Conservation (phyloP, 2,113 vertebrate species). For the Ornithorhynchus anatinus region DNA sequence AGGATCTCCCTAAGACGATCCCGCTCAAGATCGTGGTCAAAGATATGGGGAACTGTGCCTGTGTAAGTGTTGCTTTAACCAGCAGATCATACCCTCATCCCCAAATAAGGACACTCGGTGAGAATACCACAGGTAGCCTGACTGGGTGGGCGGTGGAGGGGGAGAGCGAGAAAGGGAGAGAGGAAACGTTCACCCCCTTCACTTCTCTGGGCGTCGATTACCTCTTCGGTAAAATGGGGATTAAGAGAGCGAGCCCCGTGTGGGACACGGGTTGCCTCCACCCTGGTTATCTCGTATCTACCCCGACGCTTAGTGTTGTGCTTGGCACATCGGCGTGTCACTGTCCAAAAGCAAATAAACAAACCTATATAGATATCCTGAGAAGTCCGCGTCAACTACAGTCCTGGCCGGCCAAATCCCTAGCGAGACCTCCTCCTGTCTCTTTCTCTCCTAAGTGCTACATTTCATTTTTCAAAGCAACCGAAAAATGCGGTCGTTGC, state of each 20-base stretch:
- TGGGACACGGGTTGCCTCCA: too few relatives aligned
- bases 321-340: too few relatives aligned
- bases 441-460: not conserved
- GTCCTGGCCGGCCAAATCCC: not conserved
- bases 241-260: too few relatives aligned
- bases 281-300: too few relatives aligned
- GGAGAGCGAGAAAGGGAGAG: too few relatives aligned
- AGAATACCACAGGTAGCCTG: not conserved
- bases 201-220: too few relatives aligned
- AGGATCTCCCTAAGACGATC: conserved; percentile 88
- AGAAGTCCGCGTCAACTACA: not conserved
- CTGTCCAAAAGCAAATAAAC: too few relatives aligned
- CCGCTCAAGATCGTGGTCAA: conserved; percentile 93
- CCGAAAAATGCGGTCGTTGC: not conserved
- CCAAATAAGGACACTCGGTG: not conserved
- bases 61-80: conserved; percentile 78
- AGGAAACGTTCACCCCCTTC: too few relatives aligned
- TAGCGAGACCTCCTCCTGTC: conserved; percentile 10
- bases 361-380: too few relatives aligned
- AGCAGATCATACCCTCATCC: conserved; percentile 21
- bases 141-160: too few relatives aligned
- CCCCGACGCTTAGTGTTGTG: too few relatives aligned
- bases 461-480: not conserved
- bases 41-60: conserved; percentile 88
- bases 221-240: too few relatives aligned